Conservation (phyloP, 2,113 vertebrate genomes). For the Python bivittatus region DNA sequence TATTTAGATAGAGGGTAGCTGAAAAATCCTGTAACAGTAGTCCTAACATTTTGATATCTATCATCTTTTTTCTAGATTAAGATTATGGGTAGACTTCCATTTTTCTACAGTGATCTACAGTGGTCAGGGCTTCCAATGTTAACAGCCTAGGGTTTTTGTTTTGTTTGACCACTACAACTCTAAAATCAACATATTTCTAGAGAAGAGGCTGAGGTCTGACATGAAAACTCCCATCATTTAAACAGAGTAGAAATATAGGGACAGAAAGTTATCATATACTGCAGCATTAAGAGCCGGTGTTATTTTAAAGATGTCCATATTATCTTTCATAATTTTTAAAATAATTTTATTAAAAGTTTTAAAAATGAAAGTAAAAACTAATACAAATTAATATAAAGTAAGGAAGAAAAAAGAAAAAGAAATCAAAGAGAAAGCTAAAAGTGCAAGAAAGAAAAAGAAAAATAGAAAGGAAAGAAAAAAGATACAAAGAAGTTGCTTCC, state of each 20-base stretch:
- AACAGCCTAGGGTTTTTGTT: not conserved
- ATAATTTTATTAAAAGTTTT: not conserved
- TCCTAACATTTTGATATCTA: not conserved
- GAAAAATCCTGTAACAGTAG: not conserved
- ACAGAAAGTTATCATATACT: too few species aligned
- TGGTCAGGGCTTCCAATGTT: not conserved
- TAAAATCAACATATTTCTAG: not conserved
- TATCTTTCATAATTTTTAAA: not conserved
- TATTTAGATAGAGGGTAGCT: not conserved
- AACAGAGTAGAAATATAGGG: not conserved
- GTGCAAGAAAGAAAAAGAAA: too few species aligned
- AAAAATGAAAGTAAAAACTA: not conserved
- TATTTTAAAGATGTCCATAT: not conserved
- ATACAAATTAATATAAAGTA: not conserved
- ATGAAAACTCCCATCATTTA: not conserved
- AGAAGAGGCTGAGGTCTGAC: too few species aligned
- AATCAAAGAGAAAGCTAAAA: too few species aligned
- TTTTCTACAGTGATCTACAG: not conserved
- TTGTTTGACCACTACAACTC: not conserved
- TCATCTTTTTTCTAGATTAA: not conserved
- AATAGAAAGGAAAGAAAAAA: not conserved
- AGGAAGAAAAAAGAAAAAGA: not conserved
- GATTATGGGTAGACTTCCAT: not conserved
- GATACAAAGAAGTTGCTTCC: not conserved
- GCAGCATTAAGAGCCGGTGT: not conserved